Percentiles rank a stretch among this genome's conserved stretches.
phyloP scores from a whole-genome alignment of 1,140 invertebrate species.

The Scaptomyza montana region DNA sequence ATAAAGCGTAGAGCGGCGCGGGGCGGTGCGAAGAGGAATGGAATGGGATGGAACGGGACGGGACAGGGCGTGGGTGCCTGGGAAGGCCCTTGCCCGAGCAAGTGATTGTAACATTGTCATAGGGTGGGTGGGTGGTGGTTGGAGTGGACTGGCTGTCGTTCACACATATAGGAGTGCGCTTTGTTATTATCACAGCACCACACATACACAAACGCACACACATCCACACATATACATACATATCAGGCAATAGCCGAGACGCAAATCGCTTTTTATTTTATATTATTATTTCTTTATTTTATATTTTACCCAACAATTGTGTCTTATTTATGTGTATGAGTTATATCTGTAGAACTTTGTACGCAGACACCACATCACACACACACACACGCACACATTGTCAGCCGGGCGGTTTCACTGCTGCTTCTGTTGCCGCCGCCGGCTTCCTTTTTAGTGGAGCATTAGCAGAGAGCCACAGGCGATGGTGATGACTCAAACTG shows the following conservation, averaged over 20 bases:
- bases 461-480: conserved; percentile 21
- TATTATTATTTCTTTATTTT: conserved; percentile 12
- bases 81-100: conserved; percentile 35
- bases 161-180: conserved; percentile 6
- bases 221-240: conserved; percentile 6
- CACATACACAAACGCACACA: too few relatives aligned
- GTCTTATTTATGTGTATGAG: conserved; percentile 41
- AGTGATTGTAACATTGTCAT: conserved; percentile 22
- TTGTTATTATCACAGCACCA: too few relatives aligned
- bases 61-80: conserved; percentile 9
- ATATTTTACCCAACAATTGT: conserved; percentile 39
- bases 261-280: conserved; percentile 41
- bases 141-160: conserved; percentile 15
- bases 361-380: conserved; percentile 23
- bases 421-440: conserved; percentile 1
- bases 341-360: conserved; percentile 47
- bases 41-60: not conserved
- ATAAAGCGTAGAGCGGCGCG: not conserved
- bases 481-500: conserved; percentile 47
- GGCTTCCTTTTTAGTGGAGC: conserved; percentile 32
- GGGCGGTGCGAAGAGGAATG: not conserved
- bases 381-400: conserved; percentile 16
- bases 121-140: conserved; percentile 19
- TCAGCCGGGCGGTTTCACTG: conserved; percentile 16
- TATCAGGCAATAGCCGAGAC: conserved; percentile 22